Evolutionary conservation across 1,140 invertebrate genomes (phyloP).

Genomic region (Nasonia vitripennis): DNA sequence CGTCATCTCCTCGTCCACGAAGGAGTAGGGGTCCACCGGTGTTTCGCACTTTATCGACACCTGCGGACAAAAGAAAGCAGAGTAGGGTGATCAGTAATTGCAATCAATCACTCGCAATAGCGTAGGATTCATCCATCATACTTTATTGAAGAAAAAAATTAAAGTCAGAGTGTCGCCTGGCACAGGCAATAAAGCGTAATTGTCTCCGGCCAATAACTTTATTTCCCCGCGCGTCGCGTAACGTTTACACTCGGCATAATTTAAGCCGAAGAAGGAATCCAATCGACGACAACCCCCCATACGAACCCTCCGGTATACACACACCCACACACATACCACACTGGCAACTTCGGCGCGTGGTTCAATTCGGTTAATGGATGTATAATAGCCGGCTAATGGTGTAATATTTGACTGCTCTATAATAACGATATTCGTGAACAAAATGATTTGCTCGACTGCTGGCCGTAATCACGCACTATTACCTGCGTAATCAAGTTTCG

Average conservation of each 20-base stretch:
- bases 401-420: neutral
- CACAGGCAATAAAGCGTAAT: no score
- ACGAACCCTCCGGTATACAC: neutral
- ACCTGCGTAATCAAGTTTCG: neutral
- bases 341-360: neutral
- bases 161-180: no score
- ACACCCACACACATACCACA: neutral
- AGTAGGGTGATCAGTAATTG: neutral
- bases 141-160: no score
- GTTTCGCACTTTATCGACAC: conserved; percentile 80
- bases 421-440: neutral
- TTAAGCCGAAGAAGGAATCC: neutral
- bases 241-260: neutral
- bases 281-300: neutral
- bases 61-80: conserved; percentile 56
- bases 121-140: no score
- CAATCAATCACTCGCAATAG: no score
- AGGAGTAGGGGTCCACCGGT: conserved; percentile 85
- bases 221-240: neutral
- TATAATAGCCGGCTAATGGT: neutral
- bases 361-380: neutral
- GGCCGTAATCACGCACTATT: neutral
- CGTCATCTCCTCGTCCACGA: conserved; percentile 84
- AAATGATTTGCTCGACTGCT: neutral
- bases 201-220: neutral